Evolutionary conservation across 2,888 invertebrate genomes (phyloP).

Genomic region (Sycophila texana): DNA sequence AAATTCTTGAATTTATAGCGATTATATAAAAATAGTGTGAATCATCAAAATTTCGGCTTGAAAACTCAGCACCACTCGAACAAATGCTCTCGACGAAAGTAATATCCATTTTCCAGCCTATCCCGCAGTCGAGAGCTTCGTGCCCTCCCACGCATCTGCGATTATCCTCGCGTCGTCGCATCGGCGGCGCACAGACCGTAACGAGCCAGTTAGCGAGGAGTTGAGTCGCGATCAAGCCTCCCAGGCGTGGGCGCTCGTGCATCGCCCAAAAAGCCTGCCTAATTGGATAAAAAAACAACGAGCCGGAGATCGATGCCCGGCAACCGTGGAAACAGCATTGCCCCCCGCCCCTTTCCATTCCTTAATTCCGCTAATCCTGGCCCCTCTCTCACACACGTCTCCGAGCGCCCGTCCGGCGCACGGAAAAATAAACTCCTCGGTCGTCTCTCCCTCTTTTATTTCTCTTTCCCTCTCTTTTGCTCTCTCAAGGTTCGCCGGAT

Average conservation of each 20-base stretch:
- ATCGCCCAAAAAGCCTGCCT: constrained; percentile 7
- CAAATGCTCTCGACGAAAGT: too few relatives aligned
- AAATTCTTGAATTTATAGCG: too few relatives aligned
- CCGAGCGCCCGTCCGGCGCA: background rate
- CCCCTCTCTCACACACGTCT: background rate
- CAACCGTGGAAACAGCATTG: too few relatives aligned
- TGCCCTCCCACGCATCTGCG: too few relatives aligned
- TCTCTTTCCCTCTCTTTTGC: too few relatives aligned
- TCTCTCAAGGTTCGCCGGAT: constrained; percentile 6
- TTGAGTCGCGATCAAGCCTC: constrained; percentile 3
- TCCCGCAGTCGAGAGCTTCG: too few relatives aligned
- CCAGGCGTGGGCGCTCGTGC: too few relatives aligned
- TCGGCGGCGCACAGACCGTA: background rate
- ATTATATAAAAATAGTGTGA: too few relatives aligned
- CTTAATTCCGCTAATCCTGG: constrained; percentile 28
- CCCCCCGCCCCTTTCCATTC: background rate
- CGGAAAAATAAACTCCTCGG: background rate
- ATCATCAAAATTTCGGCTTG: too few relatives aligned
- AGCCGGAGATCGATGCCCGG: too few relatives aligned
- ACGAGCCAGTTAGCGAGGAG: constrained; percentile 27
- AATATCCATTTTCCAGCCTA: too few relatives aligned
- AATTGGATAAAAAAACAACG: constrained; percentile 15
- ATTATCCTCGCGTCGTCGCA: constrained; percentile 1
- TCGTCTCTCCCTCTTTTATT: background rate
- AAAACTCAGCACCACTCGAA: too few relatives aligned